Percentiles rank a stretch among this genome's conserved stretches.
Conservation (phyloP, 1,140 invertebrate species). For the Triops longicaudatus region DNA sequence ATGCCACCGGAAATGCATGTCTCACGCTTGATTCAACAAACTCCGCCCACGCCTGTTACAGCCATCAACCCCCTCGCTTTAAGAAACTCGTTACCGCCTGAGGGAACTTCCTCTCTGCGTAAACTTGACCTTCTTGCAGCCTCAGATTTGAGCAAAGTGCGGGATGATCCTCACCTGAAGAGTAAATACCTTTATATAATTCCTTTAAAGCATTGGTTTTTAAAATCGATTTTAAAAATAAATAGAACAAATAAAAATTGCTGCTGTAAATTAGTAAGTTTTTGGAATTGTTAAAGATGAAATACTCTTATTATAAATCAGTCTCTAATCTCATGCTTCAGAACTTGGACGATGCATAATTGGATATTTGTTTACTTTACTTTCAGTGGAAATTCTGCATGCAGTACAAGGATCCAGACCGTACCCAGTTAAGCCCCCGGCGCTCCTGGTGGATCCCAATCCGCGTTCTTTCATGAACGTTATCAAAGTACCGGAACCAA, state of each 20-base stretch:
- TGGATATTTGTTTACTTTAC: background rate
- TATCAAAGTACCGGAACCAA: background rate
- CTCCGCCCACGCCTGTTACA: background rate
- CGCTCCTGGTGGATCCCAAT: background rate
- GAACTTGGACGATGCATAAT: too few relatives aligned
- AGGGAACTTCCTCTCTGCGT: background rate
- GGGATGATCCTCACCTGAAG: background rate
- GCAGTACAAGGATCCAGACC: background rate
- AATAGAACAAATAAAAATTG: too few relatives aligned
- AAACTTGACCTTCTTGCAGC: background rate
- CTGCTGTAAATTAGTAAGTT: too few relatives aligned
- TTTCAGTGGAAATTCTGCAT: background rate
- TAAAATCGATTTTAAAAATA: background rate
- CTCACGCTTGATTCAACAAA: slow-evolving; percentile 24
- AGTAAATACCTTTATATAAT: background rate
- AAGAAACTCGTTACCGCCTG: background rate
- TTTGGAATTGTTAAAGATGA: too few relatives aligned
- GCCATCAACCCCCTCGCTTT: background rate
- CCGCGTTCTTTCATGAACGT: background rate
- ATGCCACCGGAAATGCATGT: slow-evolving; percentile 26
- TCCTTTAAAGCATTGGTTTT: too few relatives aligned
- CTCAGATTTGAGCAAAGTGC: background rate
- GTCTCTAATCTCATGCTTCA: too few relatives aligned
- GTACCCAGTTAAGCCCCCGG: background rate
- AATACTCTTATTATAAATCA: too few relatives aligned